phyloP scores from a whole-genome alignment of 2,888 invertebrate species.

The Slavum lentiscoides region DNA sequence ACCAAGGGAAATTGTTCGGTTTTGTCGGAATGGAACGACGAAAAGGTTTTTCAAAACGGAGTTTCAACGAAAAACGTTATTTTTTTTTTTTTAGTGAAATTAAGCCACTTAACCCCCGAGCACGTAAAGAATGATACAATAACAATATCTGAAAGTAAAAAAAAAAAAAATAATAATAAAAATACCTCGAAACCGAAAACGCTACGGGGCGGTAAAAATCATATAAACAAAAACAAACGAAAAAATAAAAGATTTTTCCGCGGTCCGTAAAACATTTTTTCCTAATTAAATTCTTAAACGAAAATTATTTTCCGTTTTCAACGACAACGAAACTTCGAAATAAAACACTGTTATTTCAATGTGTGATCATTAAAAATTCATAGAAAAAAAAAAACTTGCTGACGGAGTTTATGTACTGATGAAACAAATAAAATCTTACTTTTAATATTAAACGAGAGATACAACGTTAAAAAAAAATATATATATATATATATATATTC shows the following conservation, averaged over 20 bases:
- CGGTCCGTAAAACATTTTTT: slow-evolving; percentile 37
- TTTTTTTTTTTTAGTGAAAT: slow-evolving; percentile 44
- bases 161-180: slow-evolving; percentile 10
- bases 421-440: slow-evolving; percentile 26
- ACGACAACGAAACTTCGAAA: slow-evolving; percentile 18
- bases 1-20: slow-evolving; percentile 28
- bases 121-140: slow-evolving; percentile 48
- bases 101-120: slow-evolving; percentile 38
- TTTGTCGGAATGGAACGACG: not conserved
- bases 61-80: slow-evolving; percentile 23
- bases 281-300: slow-evolving; percentile 40
- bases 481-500: not conserved
- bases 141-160: slow-evolving; percentile 27
- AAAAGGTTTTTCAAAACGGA: slow-evolving; percentile 26
- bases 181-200: slow-evolving; percentile 38
- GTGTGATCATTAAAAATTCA: slow-evolving; percentile 39
- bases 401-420: slow-evolving; percentile 6
- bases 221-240: slow-evolving; percentile 39
- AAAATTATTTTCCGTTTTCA: slow-evolving; percentile 34
- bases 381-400: not conserved
- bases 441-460: slow-evolving; percentile 5
- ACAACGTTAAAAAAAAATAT: not conserved
- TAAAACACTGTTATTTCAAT: slow-evolving; percentile 31
- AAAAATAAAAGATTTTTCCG: slow-evolving; percentile 42
- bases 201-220: slow-evolving; percentile 39